Base-by-base conservation (phyloP, 2,797 vertebrate species). In the Galaxias olidus region DNA sequence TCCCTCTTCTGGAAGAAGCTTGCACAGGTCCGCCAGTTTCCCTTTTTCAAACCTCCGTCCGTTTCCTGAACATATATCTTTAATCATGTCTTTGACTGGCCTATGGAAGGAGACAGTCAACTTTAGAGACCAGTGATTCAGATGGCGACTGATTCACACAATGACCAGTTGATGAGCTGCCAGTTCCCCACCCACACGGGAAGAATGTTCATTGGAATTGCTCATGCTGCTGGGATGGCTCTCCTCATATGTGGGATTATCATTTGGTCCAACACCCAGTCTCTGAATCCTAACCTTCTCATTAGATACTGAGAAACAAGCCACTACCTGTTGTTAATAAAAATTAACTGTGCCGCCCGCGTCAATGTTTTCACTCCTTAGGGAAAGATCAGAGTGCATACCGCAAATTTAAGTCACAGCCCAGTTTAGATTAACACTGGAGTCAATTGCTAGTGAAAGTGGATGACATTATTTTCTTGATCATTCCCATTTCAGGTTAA, bases 1-100 rank as follows among this genome's bases (percentile, higher is more conserved):
- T 19, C 76, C 85, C 9, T 92, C 77, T 0, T 94, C 90, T 3
- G 94, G 94, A 70, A 94, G 76, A 69, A 94, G 52, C 82, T 91
- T 93, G 59, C 77, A 83, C 49, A 95, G 72, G 63, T 94, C 93
- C 55, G 71, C 78, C 49, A 96, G 83, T 70, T 92, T 94, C 66
- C 93, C 93, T 0, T 81, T 66, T 4, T 87, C 91, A 54, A 93
- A 94, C 13, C 59, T 68, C 0, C 68, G 74, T 10, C 83, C 73
- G 0, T 40, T 75, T 14, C 94, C 93, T 0, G 71, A 77, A 61
- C 71, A 70, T 46, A 95, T 91, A 19, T 93, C 90, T 0, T 83
- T 74, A 43, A 94, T 87, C 53, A 94, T 84, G 41, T 89, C 87
- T 19, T 59, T 58, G 1, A 92, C 76, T 0, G 94, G 88, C 79